Percentiles rank a stretch among this genome's conserved stretches.
phyloP scores from a whole-genome alignment of 2,797 vertebrate genomes.

The Poecilia picta region DNA sequence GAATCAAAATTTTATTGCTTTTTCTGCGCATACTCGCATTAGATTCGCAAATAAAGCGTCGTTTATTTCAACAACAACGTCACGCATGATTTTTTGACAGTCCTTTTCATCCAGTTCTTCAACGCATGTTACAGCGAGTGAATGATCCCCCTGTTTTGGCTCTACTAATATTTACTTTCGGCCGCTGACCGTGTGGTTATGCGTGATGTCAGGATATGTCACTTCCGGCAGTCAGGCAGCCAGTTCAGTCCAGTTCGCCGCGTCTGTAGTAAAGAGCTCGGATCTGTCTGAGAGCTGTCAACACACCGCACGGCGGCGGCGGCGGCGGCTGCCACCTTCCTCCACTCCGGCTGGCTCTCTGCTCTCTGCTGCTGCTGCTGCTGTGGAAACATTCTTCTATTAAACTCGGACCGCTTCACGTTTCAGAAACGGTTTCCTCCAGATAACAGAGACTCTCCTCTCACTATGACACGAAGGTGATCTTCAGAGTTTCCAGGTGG shows the following conservation, averaged over 20 bases:
- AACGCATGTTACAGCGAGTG: neutral
- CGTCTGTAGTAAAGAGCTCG: constrained; percentile 56
- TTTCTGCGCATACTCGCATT: neutral
- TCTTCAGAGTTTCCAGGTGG: constrained; percentile 82
- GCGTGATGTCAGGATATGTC: constrained; percentile 62
- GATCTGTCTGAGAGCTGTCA: constrained; percentile 70
- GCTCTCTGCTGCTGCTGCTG: constrained; percentile 12
- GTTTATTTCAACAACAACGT: neutral
- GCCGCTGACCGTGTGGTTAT: neutral
- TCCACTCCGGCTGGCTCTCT: constrained; percentile 17
- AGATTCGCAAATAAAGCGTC: neutral
- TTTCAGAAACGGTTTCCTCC: constrained; percentile 59
- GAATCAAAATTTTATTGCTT: neutral
- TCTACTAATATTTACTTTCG: neutral
- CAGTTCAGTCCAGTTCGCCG: constrained; percentile 78
- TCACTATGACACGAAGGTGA: constrained; percentile 84
- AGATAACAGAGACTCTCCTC: constrained; percentile 62
- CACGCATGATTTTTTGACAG: neutral
- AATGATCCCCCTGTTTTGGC: neutral
- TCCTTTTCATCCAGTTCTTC: neutral
- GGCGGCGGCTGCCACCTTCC: neutral
- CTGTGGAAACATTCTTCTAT: constrained; percentile 38
- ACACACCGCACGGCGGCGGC: constrained; percentile 20
- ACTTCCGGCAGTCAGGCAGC: constrained; percentile 73
- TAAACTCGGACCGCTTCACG: constrained; percentile 5